Evolutionary conservation across 1,140 invertebrate species (phyloP).

Genomic region (Uloborus diversus): DNA sequence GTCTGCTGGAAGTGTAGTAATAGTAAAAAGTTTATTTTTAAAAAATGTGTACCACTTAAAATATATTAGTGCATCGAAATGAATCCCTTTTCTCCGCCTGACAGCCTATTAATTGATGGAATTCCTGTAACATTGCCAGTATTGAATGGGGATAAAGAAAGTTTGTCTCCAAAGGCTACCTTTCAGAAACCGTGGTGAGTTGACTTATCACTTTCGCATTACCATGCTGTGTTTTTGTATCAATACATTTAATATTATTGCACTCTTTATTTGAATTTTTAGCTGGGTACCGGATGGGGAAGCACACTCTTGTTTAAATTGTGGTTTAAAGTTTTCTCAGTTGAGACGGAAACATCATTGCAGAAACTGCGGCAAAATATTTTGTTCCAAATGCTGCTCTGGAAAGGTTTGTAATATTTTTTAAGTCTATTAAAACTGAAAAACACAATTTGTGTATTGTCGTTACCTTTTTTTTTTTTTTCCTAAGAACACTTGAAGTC

Average conservation of each 20-base stretch:
- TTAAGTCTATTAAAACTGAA: neutral
- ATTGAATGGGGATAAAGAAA: neutral
- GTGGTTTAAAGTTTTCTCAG: conserved; percentile 90
- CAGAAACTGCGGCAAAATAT: conserved; percentile 94
- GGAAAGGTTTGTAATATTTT: conserved; percentile 68
- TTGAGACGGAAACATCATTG: conserved; percentile 94
- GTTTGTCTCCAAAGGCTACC: neutral
- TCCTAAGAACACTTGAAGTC: neutral
- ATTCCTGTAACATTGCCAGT: conserved; percentile 2
- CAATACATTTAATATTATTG: neutral
- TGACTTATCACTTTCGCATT: neutral
- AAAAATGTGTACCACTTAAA: neutral
- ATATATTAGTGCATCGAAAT: neutral
- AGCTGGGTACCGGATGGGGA: conserved; percentile 96
- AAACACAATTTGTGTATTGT: neutral
- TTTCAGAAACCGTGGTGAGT: conserved; percentile 25
- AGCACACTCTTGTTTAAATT: conserved; percentile 96
- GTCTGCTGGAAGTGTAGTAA: too few relatives aligned
- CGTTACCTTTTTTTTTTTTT: neutral
- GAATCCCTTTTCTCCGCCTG: conserved; percentile 22
- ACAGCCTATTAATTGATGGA: conserved; percentile 13
- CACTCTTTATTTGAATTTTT: neutral
- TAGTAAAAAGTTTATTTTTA: too few relatives aligned
- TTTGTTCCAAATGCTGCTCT: conserved; percentile 94
- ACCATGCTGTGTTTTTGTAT: neutral